Conservation (phyloP, 2,113 vertebrate species). For the Pygoscelis adeliae region DNA sequence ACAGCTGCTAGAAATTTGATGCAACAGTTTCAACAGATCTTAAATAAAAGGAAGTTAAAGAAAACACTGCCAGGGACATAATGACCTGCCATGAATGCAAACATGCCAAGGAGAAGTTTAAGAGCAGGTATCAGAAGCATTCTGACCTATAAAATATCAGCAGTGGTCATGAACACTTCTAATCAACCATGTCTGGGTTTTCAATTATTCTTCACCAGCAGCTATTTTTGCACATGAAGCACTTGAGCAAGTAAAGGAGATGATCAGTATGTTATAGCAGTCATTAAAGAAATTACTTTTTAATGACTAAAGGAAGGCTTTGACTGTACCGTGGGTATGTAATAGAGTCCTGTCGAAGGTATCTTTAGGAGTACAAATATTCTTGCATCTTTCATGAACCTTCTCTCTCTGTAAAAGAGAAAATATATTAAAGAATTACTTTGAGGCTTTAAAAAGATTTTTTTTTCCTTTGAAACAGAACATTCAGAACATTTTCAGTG, state of each 20-base stretch:
- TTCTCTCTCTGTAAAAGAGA: conserved; percentile 86
- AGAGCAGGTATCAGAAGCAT: neutral
- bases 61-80: neutral
- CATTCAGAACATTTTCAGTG: neutral
- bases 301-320: neutral
- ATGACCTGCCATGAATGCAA: neutral
- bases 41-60: neutral
- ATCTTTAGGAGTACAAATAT: conserved; percentile 89
- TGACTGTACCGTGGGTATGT: conserved; percentile 83
- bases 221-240: neutral
- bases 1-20: neutral
- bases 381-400: conserved; percentile 91
- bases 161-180: neutral
- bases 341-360: conserved; percentile 82
- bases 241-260: neutral
- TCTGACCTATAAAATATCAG: neutral
- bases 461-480: neutral
- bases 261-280: neutral
- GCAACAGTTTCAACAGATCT: neutral
- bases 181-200: neutral
- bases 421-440: conserved; percentile 27
- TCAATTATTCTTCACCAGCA: neutral
- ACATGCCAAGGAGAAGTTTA: neutral
- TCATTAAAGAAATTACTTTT: neutral
- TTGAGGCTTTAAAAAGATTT: neutral